Conservation (phyloP, 1,140 invertebrate genomes). For the Bombus confusus region DNA sequence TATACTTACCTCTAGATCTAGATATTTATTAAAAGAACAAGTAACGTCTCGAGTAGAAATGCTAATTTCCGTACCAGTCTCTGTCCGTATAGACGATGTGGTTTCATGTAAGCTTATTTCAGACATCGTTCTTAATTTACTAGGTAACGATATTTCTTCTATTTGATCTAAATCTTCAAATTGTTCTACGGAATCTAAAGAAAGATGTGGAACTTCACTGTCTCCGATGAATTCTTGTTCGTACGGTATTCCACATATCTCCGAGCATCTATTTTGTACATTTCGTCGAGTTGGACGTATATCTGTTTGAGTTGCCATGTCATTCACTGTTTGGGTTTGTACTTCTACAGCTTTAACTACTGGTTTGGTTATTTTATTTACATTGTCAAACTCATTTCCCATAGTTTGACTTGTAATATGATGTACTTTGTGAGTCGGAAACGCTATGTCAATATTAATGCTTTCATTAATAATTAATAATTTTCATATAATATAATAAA, state of each 20-base stretch:
- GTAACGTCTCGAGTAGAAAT: slow-evolving; percentile 80
- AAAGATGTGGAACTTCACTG: slow-evolving; percentile 68
- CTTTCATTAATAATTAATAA: background rate
- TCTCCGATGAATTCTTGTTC: slow-evolving; percentile 34
- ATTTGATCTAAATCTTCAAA: slow-evolving; percentile 76
- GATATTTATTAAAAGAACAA: slow-evolving; percentile 80
- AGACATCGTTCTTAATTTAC: slow-evolving; percentile 79
- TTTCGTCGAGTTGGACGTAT: slow-evolving; percentile 61
- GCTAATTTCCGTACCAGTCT: slow-evolving; percentile 81
- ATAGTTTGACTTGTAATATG: slow-evolving; percentile 28
- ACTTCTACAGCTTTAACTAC: slow-evolving; percentile 75
- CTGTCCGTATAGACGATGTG: slow-evolving; percentile 81
- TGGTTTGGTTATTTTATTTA: slow-evolving; percentile 43
- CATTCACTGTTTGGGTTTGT: slow-evolving; percentile 81
- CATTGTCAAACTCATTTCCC: slow-evolving; percentile 28
- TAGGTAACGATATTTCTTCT: slow-evolving; percentile 77
- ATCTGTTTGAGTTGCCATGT: slow-evolving; percentile 81
- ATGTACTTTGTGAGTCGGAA: slow-evolving; percentile 23
- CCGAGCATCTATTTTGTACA: slow-evolving; percentile 60
- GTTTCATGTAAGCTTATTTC: slow-evolving; percentile 82
- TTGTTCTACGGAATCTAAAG: slow-evolving; percentile 74
- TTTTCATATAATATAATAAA: background rate
- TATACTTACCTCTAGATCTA: slow-evolving; percentile 76
- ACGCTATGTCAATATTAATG: slow-evolving; percentile 11
- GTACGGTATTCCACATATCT: slow-evolving; percentile 46